Conservation (phyloP, 2,113 vertebrate species). For the Oceanodroma tethys region DNA sequence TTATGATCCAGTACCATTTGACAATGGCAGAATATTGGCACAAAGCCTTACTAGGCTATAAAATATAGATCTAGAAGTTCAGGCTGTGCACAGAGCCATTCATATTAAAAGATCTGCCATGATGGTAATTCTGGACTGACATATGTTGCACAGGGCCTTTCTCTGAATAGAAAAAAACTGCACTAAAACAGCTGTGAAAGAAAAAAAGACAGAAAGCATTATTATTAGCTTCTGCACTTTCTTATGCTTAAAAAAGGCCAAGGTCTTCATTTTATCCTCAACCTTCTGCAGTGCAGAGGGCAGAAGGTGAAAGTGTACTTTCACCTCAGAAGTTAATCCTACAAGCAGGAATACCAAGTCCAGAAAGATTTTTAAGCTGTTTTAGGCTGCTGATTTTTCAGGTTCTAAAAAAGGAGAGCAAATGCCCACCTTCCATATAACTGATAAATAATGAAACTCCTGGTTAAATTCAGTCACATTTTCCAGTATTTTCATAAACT, state of each 20-base stretch:
- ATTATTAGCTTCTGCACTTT: neutral
- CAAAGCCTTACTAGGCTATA: neutral
- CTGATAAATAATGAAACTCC: neutral
- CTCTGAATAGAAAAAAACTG: neutral
- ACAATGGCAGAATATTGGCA: neutral
- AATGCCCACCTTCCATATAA: neutral
- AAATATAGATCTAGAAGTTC: neutral
- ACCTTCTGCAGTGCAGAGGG: neutral
- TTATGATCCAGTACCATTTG: neutral
- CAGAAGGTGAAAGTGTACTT: neutral
- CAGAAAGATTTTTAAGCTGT: neutral
- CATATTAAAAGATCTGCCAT: neutral
- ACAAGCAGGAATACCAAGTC: neutral
- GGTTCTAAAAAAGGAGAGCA: neutral
- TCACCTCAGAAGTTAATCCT: neutral
- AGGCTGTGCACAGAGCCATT: neutral
- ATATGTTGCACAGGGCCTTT: neutral
- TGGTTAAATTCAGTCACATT: neutral
- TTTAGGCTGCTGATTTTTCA: neutral
- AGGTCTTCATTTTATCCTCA: neutral
- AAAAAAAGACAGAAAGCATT: neutral
- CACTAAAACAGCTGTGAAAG: neutral
- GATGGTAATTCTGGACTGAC: neutral
- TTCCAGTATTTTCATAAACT: neutral
- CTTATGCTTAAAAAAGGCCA: neutral